These are phyloP conservation scores for Chouioia cunea DNA, from an alignment of 2,888 invertebrate genomes.

Conservation along the genomic window DNA sequence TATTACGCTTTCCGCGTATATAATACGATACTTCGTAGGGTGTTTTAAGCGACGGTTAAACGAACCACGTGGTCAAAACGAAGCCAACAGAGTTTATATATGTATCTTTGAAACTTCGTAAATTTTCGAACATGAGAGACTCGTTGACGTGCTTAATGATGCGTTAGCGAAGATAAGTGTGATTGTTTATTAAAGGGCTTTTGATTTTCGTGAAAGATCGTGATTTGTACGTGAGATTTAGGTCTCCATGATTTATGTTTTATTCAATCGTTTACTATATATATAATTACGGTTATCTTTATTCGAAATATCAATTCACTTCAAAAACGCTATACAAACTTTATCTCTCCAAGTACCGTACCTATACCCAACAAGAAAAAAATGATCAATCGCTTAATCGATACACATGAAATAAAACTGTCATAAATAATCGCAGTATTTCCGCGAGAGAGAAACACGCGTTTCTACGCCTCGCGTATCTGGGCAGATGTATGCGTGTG, in stretches of 20 bases:
- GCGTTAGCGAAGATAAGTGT: conserved; percentile 7
- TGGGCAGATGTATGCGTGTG: no score
- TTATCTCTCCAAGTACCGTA: no score
- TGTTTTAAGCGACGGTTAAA: conserved; percentile 9
- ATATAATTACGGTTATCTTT: no score
- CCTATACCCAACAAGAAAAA: no score
- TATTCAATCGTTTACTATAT: no score
- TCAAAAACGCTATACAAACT: no score
- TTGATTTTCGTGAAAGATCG: neutral
- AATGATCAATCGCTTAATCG: neutral
- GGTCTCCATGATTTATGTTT: neutral
- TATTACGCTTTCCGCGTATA: conserved; percentile 10
- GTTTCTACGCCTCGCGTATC: conserved; percentile 27
- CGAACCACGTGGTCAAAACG: conserved; percentile 25
- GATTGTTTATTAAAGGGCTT: conserved; percentile 11
- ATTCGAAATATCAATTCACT: no score
- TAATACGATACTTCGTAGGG: neutral
- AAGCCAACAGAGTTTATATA: conserved; percentile 5
- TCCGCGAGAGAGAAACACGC: conserved; percentile 22
- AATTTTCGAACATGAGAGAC: conserved; percentile 19
- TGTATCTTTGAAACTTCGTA: conserved; percentile 9
- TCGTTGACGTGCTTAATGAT: conserved; percentile 12
- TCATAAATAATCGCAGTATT: no score
- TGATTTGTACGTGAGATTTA: no score
- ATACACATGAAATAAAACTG: neutral